Conservation (phyloP, 2,797 vertebrate genomes). For the Aphelocoma californica region DNA sequence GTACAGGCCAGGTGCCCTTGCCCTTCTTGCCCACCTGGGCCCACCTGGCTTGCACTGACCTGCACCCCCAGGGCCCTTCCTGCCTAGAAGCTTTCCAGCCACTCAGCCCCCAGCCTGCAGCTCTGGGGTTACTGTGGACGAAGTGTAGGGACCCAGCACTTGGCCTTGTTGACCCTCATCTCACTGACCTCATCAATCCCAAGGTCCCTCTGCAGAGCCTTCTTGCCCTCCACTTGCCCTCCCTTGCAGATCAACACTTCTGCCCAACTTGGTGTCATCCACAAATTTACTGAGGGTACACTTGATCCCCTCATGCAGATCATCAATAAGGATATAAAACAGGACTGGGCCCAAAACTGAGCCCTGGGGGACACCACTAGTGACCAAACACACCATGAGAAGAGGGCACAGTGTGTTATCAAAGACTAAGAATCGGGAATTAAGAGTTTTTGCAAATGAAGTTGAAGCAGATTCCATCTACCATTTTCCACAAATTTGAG, state of each 20-base stretch:
- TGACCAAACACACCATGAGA: rapidly evolving
- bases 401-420: background rate
- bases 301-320: background rate
- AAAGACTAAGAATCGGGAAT: background rate
- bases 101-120: background rate
- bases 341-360: background rate
- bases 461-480: background rate
- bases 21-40: background rate
- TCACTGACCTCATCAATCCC: background rate
- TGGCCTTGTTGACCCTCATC: background rate
- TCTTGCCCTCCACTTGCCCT: background rate
- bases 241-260: background rate
- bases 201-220: background rate
- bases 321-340: background rate
- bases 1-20: background rate
- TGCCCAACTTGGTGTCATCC: rapidly evolving
- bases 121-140: background rate
- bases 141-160: background rate
- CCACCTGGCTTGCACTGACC: background rate
- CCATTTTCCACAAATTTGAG: background rate
- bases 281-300: background rate
- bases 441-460: background rate
- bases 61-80: background rate
- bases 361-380: background rate
- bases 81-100: background rate